phyloP scores from a whole-genome alignment of 2,888 invertebrate genomes.

The Drosophila incognita region DNA sequence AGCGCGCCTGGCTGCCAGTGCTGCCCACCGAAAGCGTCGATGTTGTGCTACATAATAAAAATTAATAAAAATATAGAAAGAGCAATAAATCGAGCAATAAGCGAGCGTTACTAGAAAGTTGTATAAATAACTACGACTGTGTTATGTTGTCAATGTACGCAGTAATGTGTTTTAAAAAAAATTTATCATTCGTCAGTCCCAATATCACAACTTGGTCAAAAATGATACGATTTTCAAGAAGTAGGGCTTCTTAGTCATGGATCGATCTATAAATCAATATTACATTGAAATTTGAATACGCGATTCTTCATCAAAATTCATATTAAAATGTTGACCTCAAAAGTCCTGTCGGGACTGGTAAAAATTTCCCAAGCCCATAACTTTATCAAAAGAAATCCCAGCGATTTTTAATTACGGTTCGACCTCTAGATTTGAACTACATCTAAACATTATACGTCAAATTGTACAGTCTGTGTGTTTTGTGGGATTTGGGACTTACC shows the following conservation, averaged over 20 bases:
- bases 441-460: not conserved
- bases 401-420: not conserved
- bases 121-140: not conserved
- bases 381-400: not conserved
- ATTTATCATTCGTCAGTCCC: not conserved
- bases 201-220: not conserved
- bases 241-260: not conserved
- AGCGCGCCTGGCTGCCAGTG: slow-evolving; percentile 95
- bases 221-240: not conserved
- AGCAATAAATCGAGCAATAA: slow-evolving; percentile 75
- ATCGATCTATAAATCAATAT: not conserved
- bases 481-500: slow-evolving; percentile 85
- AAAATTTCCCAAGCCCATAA: not conserved
- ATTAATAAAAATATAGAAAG: slow-evolving; percentile 27
- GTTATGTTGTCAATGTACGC: not conserved
- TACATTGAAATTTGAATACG: not conserved
- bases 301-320: not conserved
- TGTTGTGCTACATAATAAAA: slow-evolving; percentile 89
- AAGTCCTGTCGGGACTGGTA: not conserved
- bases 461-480: not conserved
- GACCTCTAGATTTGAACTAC: not conserved
- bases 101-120: slow-evolving; percentile 25
- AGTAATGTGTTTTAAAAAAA: not conserved
- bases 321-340: not conserved
- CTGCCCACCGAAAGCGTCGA: slow-evolving; percentile 97